A percentile compares a stretch with the other conserved stretches of the same genome.
These are phyloP conservation scores for Melanitta fusca DNA, from an alignment of 2,797 vertebrate species.

Conservation along the genomic window DNA sequence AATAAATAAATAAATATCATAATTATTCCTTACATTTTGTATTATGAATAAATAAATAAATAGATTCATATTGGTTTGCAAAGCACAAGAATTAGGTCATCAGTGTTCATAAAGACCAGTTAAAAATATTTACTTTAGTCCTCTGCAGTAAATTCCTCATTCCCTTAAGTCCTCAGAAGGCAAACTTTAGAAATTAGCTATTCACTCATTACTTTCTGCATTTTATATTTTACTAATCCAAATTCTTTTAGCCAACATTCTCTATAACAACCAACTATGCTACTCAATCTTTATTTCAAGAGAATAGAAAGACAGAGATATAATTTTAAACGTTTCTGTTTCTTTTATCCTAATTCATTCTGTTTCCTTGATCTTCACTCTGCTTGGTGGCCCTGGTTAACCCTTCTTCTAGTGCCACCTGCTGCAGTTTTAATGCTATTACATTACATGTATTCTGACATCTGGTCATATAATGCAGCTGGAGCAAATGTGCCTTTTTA, in stretches of 20 bases:
- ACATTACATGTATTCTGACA: neutral
- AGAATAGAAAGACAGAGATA: neutral
- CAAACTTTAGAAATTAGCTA: neutral
- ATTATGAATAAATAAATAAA: neutral
- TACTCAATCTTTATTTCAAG: neutral
- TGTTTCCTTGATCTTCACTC: neutral
- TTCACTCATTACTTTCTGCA: neutral
- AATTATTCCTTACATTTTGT: neutral
- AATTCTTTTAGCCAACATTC: neutral
- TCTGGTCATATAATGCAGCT: neutral
- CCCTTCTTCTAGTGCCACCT: constrained; percentile 41
- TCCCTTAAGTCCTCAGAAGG: neutral
- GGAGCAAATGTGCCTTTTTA: neutral
- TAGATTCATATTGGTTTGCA: accelerated
- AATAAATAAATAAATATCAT: neutral
- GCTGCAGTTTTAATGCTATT: neutral
- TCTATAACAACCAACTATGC: neutral
- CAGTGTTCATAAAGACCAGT: neutral
- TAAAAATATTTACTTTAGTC: neutral
- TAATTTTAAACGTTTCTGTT: accelerated
- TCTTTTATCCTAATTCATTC: neutral
- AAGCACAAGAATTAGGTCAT: neutral
- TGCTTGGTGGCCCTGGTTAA: neutral
- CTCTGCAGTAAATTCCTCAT: neutral
- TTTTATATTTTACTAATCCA: neutral